phyloP scores from a whole-genome alignment of 2,797 vertebrate genomes.

The Craterocephalus amniculus region DNA sequence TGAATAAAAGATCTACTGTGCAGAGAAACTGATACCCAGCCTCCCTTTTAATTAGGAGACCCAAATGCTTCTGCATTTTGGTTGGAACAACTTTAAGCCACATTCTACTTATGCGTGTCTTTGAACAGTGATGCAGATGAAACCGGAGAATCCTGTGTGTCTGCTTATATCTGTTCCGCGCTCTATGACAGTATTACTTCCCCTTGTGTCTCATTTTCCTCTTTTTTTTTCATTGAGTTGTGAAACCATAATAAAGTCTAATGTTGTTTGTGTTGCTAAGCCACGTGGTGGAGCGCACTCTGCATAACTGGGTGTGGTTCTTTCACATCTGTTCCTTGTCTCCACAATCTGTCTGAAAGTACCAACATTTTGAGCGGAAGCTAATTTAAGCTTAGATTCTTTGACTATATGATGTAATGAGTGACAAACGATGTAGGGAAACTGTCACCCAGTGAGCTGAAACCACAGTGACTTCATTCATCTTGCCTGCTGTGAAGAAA shows the following conservation, averaged over 20 bases:
- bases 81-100: slow-evolving; percentile 34
- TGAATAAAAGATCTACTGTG: slow-evolving; percentile 65
- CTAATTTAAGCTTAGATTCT: slow-evolving; percentile 29
- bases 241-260: slow-evolving; percentile 52
- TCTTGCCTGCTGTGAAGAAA: slow-evolving; percentile 15
- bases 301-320: slow-evolving; percentile 70
- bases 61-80: slow-evolving; percentile 30
- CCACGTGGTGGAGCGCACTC: slow-evolving; percentile 56
- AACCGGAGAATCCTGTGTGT: slow-evolving; percentile 25
- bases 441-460: slow-evolving; percentile 9
- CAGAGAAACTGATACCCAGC: slow-evolving; percentile 43
- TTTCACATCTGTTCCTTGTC: slow-evolving; percentile 67
- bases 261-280: slow-evolving; percentile 77
- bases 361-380: slow-evolving; percentile 34
- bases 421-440: slow-evolving; percentile 31
- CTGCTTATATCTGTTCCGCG: slow-evolving; percentile 22
- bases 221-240: slow-evolving; percentile 42
- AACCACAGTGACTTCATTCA: slow-evolving; percentile 41
- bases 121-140: slow-evolving; percentile 13
- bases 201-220: slow-evolving; percentile 30
- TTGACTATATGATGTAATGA: slow-evolving; percentile 19
- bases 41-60: slow-evolving; percentile 63
- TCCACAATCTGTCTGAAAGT: slow-evolving; percentile 44
- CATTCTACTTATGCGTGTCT: slow-evolving; percentile 16
- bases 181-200: slow-evolving; percentile 18